phyloP scores from a whole-genome alignment of 2,888 invertebrate genomes.

The Galeopsomyia nigrocyanea region DNA sequence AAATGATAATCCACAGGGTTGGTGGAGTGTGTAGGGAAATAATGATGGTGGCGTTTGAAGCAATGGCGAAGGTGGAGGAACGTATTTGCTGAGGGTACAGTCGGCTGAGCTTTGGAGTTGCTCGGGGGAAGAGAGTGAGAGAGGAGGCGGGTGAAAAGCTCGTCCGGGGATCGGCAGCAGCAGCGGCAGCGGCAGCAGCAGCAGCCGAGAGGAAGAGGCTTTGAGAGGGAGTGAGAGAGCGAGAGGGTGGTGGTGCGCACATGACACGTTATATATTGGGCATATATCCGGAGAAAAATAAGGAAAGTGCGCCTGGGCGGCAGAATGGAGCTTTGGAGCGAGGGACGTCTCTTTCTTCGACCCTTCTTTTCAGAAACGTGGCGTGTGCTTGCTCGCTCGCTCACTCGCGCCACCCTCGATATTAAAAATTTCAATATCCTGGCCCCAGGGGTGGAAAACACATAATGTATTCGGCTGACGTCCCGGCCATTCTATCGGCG shows the following conservation, averaged over 20 bases:
- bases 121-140: neutral
- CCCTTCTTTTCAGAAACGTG: slow-evolving; percentile 52
- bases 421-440: slow-evolving; percentile 70
- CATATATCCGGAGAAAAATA: slow-evolving; percentile 46
- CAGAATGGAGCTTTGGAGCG: slow-evolving; percentile 28
- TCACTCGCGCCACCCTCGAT: slow-evolving; percentile 61
- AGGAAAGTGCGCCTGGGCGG: slow-evolving; percentile 28
- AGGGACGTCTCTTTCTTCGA: slow-evolving; percentile 61
- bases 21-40: slow-evolving; percentile 1
- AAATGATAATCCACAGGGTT: too few relatives aligned
- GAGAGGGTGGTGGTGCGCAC: neutral
- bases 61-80: slow-evolving; percentile 2
- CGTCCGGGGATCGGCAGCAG: slow-evolving; percentile 25
- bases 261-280: slow-evolving; percentile 42
- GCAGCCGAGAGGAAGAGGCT: too few relatives aligned
- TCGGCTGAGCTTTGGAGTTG: neutral
- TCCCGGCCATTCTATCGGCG: slow-evolving; percentile 69
- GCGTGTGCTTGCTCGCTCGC: slow-evolving; percentile 29
- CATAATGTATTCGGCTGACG: slow-evolving; percentile 70
- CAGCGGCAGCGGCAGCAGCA: too few relatives aligned
- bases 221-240: too few relatives aligned
- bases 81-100: neutral
- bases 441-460: slow-evolving; percentile 69
- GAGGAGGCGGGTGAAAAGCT: slow-evolving; percentile 11
- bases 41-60: slow-evolving; percentile 15